Percentiles rank a stretch among this genome's conserved stretches.
phyloP scores from a whole-genome alignment of 2,797 vertebrate species.

The Epinephelus coioides region DNA sequence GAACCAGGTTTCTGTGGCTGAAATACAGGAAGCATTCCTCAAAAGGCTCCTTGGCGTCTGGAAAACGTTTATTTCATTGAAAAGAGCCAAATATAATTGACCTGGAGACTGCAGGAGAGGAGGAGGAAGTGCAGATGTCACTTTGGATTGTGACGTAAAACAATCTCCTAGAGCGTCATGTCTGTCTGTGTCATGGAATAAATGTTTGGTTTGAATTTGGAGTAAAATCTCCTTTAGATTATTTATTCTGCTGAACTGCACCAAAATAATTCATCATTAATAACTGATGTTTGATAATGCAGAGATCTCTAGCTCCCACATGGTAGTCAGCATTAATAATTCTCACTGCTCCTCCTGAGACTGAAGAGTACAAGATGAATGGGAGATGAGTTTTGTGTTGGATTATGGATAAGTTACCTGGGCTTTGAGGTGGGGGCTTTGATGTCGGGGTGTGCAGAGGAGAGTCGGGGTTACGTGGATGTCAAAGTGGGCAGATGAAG shows the following conservation, averaged over 20 bases:
- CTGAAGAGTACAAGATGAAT: conserved; percentile 12
- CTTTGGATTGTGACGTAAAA: conserved; percentile 4
- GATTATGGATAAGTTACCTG: conserved; percentile 47
- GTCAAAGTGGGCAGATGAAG: conserved; percentile 54
- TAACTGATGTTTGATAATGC: conserved; percentile 17
- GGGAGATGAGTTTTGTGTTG: conserved; percentile 21
- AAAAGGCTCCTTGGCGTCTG: not conserved
- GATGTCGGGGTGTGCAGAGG: conserved; percentile 25
- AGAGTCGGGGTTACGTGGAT: conserved; percentile 49
- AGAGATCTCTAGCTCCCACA: conserved; percentile 14
- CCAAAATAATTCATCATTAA: not conserved
- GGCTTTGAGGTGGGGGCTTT: conserved; percentile 55
- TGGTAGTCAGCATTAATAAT: conserved; percentile 28
- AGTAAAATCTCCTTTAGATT: not conserved
- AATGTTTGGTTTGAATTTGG: not conserved
- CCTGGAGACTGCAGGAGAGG: not conserved
- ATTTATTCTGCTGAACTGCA: not conserved
- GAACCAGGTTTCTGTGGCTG: not conserved
- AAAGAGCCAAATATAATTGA: not conserved
- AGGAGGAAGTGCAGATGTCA: not conserved
- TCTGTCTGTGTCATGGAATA: not conserved
- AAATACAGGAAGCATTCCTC: not conserved
- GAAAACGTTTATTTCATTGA: not conserved
- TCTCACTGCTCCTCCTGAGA: conserved; percentile 18
- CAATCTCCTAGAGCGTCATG: not conserved